phyloP scores from a whole-genome alignment of 2,113 vertebrate species.

The Pterophyllum scalare region DNA sequence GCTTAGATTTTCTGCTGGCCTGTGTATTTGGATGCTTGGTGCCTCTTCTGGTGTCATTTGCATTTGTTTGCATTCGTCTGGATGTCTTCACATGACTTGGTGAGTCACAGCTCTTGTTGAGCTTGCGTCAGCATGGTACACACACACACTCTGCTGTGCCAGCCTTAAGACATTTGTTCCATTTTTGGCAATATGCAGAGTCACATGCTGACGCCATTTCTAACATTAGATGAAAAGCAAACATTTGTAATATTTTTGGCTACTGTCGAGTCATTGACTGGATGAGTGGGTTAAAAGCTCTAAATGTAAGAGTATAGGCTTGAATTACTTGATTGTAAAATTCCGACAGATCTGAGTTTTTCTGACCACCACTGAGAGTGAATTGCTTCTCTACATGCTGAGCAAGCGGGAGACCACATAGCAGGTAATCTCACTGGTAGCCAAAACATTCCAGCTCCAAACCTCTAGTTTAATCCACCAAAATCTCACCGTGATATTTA shows the following conservation, averaged over 20 bases:
- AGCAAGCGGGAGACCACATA: constrained; percentile 51
- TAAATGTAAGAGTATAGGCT: not conserved
- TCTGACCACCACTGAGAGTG: not conserved
- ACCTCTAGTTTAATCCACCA: constrained; percentile 67
- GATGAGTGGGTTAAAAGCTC: not conserved
- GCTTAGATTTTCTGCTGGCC: constrained; percentile 7
- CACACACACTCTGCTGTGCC: constrained; percentile 29
- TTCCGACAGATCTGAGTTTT: not conserved
- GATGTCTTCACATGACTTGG: constrained; percentile 39
- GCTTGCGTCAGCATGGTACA: constrained; percentile 57
- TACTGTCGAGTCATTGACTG: not conserved
- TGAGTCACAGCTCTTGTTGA: constrained; percentile 57
- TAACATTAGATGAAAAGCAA: constrained; percentile 31
- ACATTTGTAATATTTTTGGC: constrained; percentile 9
- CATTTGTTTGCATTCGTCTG: constrained; percentile 32
- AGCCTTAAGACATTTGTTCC: constrained; percentile 36
- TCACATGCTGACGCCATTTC: constrained; percentile 32
- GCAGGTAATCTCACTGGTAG: constrained; percentile 73
- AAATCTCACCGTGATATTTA: constrained; percentile 68
- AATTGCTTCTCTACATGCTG: not conserved
- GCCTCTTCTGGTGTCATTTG: constrained; percentile 9
- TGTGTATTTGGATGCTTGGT: not conserved
- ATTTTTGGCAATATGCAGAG: constrained; percentile 39
- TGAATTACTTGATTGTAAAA: not conserved
- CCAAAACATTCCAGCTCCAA: constrained; percentile 72